Conservation (phyloP, 2,888 invertebrate genomes). For the Seira sanloemensis region DNA sequence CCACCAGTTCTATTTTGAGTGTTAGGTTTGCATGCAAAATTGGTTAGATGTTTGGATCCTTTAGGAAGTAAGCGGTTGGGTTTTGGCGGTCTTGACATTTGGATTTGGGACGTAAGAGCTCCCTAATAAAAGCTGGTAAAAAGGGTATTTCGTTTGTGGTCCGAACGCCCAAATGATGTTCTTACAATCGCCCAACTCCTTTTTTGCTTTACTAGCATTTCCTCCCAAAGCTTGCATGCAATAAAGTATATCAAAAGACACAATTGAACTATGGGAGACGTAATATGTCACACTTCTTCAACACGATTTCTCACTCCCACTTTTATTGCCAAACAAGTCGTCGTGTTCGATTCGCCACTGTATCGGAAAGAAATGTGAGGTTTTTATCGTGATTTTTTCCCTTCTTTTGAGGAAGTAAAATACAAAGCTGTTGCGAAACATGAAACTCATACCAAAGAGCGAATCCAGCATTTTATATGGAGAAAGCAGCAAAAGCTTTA, state of each 20-base stretch:
- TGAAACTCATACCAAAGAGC: too few species aligned
- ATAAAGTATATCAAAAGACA: not conserved
- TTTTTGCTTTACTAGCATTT: not conserved
- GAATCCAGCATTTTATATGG: too few species aligned
- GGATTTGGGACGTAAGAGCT: not conserved
- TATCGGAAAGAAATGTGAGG: not conserved
- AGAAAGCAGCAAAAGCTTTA: too few species aligned
- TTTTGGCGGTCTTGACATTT: constrained; percentile 44
- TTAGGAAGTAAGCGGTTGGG: not conserved
- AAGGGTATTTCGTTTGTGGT: not conserved
- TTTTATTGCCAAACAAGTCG: not conserved
- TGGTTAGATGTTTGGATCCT: not conserved
- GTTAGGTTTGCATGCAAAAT: not conserved
- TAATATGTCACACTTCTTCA: not conserved
- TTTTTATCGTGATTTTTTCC: not conserved
- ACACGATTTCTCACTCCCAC: not conserved
- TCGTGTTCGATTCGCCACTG: not conserved
- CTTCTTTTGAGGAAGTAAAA: not conserved
- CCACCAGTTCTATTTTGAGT: not conserved
- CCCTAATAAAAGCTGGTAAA: too few species aligned
- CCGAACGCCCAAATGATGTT: not conserved
- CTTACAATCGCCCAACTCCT: not conserved
- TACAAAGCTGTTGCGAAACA: too few species aligned
- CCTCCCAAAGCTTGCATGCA: not conserved
- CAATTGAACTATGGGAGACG: not conserved